Conservation (phyloP, 2,888 invertebrate genomes). For the Heliconius ismenius region DNA sequence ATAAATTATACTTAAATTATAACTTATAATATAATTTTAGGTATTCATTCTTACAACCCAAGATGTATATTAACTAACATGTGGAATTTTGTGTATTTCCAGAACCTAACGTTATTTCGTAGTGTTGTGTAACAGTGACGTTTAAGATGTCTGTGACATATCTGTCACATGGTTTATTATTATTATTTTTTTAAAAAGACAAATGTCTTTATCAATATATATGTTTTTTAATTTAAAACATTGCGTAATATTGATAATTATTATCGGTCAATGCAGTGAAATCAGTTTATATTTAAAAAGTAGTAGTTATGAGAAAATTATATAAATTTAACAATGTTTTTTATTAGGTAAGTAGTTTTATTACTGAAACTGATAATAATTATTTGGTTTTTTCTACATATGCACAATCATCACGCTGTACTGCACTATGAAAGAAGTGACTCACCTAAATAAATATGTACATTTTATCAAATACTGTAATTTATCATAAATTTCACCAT, state of each 20-base stretch:
- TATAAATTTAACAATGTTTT: not conserved
- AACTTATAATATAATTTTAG: not conserved
- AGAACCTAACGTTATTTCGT: not conserved
- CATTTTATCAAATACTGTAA: not conserved
- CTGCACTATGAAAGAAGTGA: not conserved
- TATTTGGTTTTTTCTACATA: not conserved
- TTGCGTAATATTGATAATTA: not conserved
- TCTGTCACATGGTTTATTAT: slow-evolving; percentile 13
- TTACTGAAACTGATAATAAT: not conserved
- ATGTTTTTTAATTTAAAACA: not conserved
- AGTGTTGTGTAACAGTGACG: not conserved
- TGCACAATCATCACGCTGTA: not conserved
- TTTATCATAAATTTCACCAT: slow-evolving; percentile 4
- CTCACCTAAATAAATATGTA: not conserved
- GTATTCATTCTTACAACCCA: not conserved
- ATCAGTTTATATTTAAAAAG: not conserved
- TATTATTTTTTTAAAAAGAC: not conserved
- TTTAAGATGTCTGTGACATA: not conserved
- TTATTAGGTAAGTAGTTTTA: no score
- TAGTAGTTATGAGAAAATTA: no score
- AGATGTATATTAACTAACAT: not conserved
- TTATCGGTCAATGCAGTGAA: not conserved
- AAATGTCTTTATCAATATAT: not conserved
- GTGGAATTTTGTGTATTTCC: not conserved
- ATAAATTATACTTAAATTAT: not conserved